Base-by-base conservation (phyloP, 1,140 invertebrate species). In the Papilio dardanus region DNA sequence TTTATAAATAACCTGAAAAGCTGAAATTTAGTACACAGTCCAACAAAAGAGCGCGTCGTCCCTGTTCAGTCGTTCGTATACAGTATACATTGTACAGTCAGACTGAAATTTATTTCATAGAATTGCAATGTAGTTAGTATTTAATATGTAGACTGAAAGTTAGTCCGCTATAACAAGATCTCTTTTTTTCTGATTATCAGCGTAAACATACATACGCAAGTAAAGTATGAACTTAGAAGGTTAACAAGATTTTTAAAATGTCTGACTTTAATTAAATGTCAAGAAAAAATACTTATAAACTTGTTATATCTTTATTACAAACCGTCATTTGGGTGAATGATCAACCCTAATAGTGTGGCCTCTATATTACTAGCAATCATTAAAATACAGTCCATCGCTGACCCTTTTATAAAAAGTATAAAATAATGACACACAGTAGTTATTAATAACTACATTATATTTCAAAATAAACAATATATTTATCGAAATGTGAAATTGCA, bases 211-310 rank as follows among this genome's bases (percentile, higher is more conserved):
- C 12, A 16, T 42, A 42, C 16, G 16, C 16, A n/a, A n/a, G n/a
- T n/a, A n/a, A n/a, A n/a, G n/a, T n/a, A n/a, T n/a, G n/a, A n/a
- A 46, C 42, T 46, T 46, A 46, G 42, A 46, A 19, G 42, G 42
- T 46, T 19, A 46, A 46, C 42, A 46, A 46, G 42, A 46, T 46
- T 6, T 46, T 46, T 46, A 46, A 46, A 46, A 46, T 46, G 42
- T 46, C 16, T 46, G 42, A n/a, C 42, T 46, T n/a, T 46, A 46
- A 46, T 46, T 46, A 46, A 46, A 46, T 46, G 42, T 46, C 42
- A 46, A 46, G 42, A 46, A 46, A 46, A 46, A 46, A 46, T 42
- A 42, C 16, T n/a, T 46, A n/a, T 19, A 14, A 46, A 46, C 42
- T n/a, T 46, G 42, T 46, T 46, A 7, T 37, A 46, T 46, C 42